Evolutionary conservation across 2,888 invertebrate genomes (phyloP), one percentile per base, ranked within the genome.

Genomic region (Seira ritae): DNA sequence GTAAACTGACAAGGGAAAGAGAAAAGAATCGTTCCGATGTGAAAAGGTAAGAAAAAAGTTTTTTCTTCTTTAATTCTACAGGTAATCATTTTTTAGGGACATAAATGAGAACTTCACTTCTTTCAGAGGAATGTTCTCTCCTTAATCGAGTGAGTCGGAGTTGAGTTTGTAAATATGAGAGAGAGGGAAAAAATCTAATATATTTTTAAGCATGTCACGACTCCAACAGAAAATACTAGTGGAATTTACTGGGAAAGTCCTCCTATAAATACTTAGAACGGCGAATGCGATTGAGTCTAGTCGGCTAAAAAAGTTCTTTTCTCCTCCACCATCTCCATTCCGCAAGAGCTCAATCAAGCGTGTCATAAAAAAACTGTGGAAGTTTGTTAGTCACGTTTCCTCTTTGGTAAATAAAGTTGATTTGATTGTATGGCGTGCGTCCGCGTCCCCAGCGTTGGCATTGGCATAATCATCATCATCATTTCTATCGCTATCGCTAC

Each of bases 71-170:
- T 42, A 42, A 42, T 42, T 42, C 72, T 37, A 60, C 80, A 23
- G 67, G 81, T 76, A 82, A 82, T 82, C 76, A 82, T 76, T 82
- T 71, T 65, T 62, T 71, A 50, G 55, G 76, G 42, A 76, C 66
- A 72, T 75, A 81, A 82, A 76, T 75, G 70, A 81, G 70, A 71
- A 75, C 69, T 65, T 75, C 42, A 19, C 37, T 60, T 69, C 71
- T n/a, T n/a, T n/a, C n/a, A 42, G 42, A 42, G 42, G 12, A 42
- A 42, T 42, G 4, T 42, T 12, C 42, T 42, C 42, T 12, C 42
- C 42, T 12, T 42, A 42, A 42, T 42, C 42, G 42, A 42, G 42
- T n/a, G n/a, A n/a, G n/a, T n/a, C n/a, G n/a, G n/a, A n/a, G n/a
- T n/a, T n/a, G n/a, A n/a, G n/a, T n/a, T n/a, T n/a, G n/a, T n/a